Base-by-base conservation (phyloP, 1,140 invertebrate species). In the Antheraea pernyi region DNA sequence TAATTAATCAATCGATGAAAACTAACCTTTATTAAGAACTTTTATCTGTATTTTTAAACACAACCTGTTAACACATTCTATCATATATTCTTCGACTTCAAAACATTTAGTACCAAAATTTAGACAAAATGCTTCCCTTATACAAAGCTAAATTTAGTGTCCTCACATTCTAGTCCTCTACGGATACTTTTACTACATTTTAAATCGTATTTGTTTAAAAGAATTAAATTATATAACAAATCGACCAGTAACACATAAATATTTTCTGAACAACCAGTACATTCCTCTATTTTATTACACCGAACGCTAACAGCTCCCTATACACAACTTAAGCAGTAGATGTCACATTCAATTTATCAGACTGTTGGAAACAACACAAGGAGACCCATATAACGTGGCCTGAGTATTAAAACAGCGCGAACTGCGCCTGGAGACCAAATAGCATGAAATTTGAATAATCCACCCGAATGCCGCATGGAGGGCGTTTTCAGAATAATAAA, bases 381-480 rank as follows among this genome's bases (percentile, higher is more conserved):
- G 11, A 53, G 46, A n/a, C 16, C 46, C 46, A n/a, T 46, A 62
- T 42, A 70, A 70, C 69, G 65, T 48, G 42, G 60, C 22, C 9
- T 16, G 60, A 18, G 63, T 75, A 76, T 78, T 79, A 78, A 78
- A 80, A 77, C 22, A 63, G 7, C 71, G 67, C 68, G 60, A 70
- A 70, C 22, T 66, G 66, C 42, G 69, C 53, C 70, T 53, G 67
- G 42, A 46, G 63, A 59, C 65, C 62, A 72, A 82, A 80, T 71
- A 76, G 70, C 71, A 71, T 79, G 75, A 76, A 79, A 83, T 83
- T 83, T 81, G 72, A 83, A 83, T 83, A 83, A 79, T 75, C 67
- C 68, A 65, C 65, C 66, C 67, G 22, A 63, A n/a, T 63, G 61
- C 19, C 61, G 37, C 61, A 18, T 11, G 3, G 22, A 22, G 22